Base-by-base conservation (phyloP, 2,113 vertebrate species). In the Callospermophilus lateralis region DNA sequence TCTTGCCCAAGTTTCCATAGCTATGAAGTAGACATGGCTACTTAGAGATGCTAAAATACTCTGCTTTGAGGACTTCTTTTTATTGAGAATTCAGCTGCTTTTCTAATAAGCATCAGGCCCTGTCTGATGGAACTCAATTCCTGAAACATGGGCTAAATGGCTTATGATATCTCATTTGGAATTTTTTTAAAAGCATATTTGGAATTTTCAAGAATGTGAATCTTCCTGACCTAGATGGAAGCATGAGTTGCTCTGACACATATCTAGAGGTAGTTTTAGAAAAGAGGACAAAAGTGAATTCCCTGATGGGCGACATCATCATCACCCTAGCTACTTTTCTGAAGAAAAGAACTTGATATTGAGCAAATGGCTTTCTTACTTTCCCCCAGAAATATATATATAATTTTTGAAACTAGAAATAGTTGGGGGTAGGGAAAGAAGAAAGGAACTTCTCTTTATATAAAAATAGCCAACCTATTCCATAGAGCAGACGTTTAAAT, bases 241-340 rank as follows among this genome's bases (percentile, higher is more conserved):
- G 22, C 1, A 20, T 55, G 2, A 53, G 5, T 80, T 4, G 1
- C 26, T 95, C 79, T 90, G 84, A 88, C 34, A 73, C 12, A 51
- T 45, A 58, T 91, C 22, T 88, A n/a, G 42, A 95, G 58, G 30
- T 81, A 79, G 4, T 74, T 92, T 90, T 84, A 90, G 92, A 80
- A 89, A 72, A 81, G 84, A 96, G 45, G 48, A 93, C 51, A 72
- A 77, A 88, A 53, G n/a, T 78, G 16, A 95, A 68, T 87, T 89
- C 8, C 11, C 24, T 74, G 10, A 22, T 72, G 28, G 53, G 45
- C 55, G 58, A 70, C n/a, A 93, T 76, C 32, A 93, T 58, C 53
- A 28, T 58, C 34, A 32, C 45, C 11, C 1, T 94, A 86, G 78
- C 86, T 51, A 28, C 34, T 83, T 87, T 90, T 95, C 34, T 97